phyloP scores from a whole-genome alignment of 2,888 invertebrate species.

The Cephus pygmeus region DNA sequence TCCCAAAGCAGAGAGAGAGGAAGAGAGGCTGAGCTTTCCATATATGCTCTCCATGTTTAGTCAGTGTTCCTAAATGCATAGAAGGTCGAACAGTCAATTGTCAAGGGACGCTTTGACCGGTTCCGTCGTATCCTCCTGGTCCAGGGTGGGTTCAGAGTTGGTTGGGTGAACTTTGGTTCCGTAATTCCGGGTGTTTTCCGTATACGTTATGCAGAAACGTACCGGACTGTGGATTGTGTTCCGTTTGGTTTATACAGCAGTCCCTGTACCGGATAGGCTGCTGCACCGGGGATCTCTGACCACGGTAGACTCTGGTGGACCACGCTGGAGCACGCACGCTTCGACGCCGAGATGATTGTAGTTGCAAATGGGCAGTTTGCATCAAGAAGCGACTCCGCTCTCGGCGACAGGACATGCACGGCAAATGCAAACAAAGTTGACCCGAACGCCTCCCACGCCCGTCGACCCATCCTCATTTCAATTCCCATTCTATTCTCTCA shows the following conservation, averaged over 20 bases:
- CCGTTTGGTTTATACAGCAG: background rate
- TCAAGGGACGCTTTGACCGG: background rate
- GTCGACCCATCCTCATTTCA: constrained; percentile 17
- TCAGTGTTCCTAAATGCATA: background rate
- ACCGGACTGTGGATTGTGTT: background rate
- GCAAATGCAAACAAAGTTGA: constrained; percentile 63
- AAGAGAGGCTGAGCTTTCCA: background rate
- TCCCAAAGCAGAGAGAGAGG: background rate
- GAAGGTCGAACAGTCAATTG: background rate
- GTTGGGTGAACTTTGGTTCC: background rate
- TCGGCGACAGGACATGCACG: constrained; percentile 51
- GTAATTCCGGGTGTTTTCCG: background rate
- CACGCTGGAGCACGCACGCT: constrained; percentile 24
- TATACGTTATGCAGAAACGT: background rate
- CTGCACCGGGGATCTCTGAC: background rate
- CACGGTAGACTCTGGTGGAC: background rate
- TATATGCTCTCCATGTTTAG: background rate
- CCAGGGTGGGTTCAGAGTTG: background rate
- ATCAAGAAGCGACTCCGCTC: constrained; percentile 54
- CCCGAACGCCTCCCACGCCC: constrained; percentile 49
- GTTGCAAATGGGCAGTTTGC: constrained; percentile 65
- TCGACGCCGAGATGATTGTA: constrained; percentile 63
- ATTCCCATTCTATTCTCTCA: background rate
- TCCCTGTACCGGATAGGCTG: background rate
- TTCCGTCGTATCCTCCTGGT: background rate